Base-by-base conservation (phyloP, 2,113 vertebrate species). In the Genyomyrus donnyi region DNA sequence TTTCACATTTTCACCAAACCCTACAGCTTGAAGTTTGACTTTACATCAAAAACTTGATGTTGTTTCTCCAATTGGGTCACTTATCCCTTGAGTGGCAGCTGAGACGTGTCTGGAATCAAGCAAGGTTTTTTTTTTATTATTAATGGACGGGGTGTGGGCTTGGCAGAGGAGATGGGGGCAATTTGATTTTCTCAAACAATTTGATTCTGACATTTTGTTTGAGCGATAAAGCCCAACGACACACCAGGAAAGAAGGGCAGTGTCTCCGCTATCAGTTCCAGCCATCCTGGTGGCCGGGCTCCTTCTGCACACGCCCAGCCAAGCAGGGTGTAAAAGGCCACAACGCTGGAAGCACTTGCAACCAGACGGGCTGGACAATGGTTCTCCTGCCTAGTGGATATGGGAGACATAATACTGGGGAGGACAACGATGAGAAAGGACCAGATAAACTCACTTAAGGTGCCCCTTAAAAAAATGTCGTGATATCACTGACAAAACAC, bases 201-300 rank as follows among this genome's bases (percentile, higher is more conserved):
- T 91, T 93, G 92, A 93, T 95, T 95, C 91, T 95, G 94, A 95
- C 95, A 95, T 95, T 95, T 91, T 94, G 93, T 94, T 93, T 93
- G 93, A 91, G 91, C 93, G 94, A 95, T 95, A 95, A 96, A 94
- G 85, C 42, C 66, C 90, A 87, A 92, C 91, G 94, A 95, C 94
- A 93, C 94, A 95, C 89, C 91, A 93, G 91, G 93, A 89, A 93
- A 95, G 95, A 95, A 95, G 95, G 95, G 95, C 95, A 96, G 92
- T 88, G 91, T 93, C 92, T 53, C 88, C 85, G 88, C 92, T 91
- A 93, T 94, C 94, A 94, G 93, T 94, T 93, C 93, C 74, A 88
- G 90, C 92, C 92, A 87, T 92, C 91, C 84, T 91, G 93, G 93
- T 93, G 93, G 94, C 94, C 90, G 93, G 89, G 10, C 92, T 92